Percentiles rank a stretch among this genome's conserved stretches.
phyloP scores from a whole-genome alignment of 2,797 vertebrate species.

The Triplophysa bombifrons region DNA sequence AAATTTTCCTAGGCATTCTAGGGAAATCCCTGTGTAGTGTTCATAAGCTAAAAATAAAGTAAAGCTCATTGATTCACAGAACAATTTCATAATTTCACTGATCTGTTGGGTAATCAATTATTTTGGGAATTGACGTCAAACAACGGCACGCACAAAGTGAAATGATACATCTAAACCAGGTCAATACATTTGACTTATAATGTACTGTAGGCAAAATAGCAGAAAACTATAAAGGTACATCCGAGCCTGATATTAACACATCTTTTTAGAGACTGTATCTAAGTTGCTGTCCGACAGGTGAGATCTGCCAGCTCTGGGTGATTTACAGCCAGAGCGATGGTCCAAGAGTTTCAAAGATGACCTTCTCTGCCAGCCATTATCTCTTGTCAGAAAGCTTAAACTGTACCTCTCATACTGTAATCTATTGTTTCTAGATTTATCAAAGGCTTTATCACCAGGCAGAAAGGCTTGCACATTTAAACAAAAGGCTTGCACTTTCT shows the following conservation, averaged over 20 bases:
- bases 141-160: not conserved
- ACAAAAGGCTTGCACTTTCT: conserved; percentile 9
- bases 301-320: conserved; percentile 21
- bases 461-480: conserved; percentile 16
- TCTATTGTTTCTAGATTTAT: conserved; percentile 41
- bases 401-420: conserved; percentile 12
- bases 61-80: not conserved
- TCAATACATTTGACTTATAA: not conserved
- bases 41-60: not conserved
- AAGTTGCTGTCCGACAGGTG: not conserved
- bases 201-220: not conserved
- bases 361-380: conserved; percentile 23
- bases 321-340: conserved; percentile 23
- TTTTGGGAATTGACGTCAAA: not conserved
- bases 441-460: conserved; percentile 31
- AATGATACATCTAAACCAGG: not conserved
- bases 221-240: conserved; percentile 6
- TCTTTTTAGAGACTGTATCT: conserved; percentile 6
- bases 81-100: not conserved
- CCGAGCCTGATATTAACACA: conserved; percentile 10
- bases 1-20: too few species aligned
- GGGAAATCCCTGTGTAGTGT: too few species aligned
- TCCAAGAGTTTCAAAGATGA: conserved; percentile 31
- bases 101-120: not conserved
- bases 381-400: not conserved